phyloP scores from a whole-genome alignment of 2,888 invertebrate species.

The Ennomos fuscantarius region DNA sequence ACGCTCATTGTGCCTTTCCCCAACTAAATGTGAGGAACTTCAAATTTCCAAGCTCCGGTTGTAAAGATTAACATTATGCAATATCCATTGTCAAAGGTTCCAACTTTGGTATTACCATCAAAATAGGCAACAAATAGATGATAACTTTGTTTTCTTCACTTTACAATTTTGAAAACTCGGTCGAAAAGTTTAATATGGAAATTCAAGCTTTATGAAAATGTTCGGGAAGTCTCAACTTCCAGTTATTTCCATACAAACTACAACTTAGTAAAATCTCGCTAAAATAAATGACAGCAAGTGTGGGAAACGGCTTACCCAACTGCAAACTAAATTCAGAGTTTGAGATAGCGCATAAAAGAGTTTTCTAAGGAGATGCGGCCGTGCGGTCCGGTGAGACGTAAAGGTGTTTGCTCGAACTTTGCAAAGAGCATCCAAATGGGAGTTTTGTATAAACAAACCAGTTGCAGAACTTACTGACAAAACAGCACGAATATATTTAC shows the following conservation, averaged over 20 bases:
- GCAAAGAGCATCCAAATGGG: conserved; percentile 42
- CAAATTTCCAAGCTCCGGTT: conserved; percentile 29
- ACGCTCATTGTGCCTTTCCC: conserved; percentile 41
- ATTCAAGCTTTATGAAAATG: conserved; percentile 1
- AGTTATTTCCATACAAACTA: conserved; percentile 20
- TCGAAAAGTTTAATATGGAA: conserved; percentile 3
- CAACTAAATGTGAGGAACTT: conserved; percentile 43
- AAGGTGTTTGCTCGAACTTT: conserved; percentile 38
- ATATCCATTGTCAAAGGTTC: not conserved
- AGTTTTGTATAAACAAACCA: conserved; percentile 42
- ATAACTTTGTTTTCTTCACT: too few relatives aligned
- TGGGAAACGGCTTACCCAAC: conserved; percentile 32
- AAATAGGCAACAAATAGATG: too few relatives aligned
- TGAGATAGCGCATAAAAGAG: conserved; percentile 45
- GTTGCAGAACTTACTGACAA: not conserved
- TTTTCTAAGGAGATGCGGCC: conserved; percentile 40
- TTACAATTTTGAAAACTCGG: not conserved
- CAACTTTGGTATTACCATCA: too few relatives aligned
- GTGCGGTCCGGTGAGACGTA: conserved; percentile 36
- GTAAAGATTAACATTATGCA: conserved; percentile 19
- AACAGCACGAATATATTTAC: not conserved
- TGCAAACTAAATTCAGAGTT: conserved; percentile 44
- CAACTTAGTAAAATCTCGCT: conserved; percentile 17
- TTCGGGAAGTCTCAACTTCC: not conserved
- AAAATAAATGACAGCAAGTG: conserved; percentile 24